Evolutionary conservation across 2,797 vertebrate species (phyloP), one percentile per base, ranked within the genome.

Genomic region (Enteromius radiatus): DNA sequence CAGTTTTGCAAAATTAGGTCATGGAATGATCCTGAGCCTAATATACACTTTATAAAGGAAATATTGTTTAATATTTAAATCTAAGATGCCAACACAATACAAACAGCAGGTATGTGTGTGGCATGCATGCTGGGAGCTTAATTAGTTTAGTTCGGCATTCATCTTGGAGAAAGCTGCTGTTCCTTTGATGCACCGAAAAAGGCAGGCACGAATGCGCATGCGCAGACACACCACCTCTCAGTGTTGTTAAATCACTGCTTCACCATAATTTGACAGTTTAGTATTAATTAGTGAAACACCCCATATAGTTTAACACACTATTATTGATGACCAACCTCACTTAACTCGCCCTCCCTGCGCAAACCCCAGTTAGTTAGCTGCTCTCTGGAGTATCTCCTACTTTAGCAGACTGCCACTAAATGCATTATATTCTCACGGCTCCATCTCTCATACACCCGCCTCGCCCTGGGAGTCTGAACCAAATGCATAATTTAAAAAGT

Each of bases 401-500:
- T 90, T 88, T 84, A 88, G 79, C 82, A 84, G 83, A 86, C 85
- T 86, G 79, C 80, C 85, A 86, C 87, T 90, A 88, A 91, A 91
- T 87, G 88, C 87, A 89, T 89, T 89, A 83, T 88, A 84, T 89
- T 83, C 87, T 85, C 84, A 76, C 86, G 80, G 83, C 87, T 89
- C 86, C 88, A 88, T 88, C 88, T 90, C 87, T 89, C 89, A 88
- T 86, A 84, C 67, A 85, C 70, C 80, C 67, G 70, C 77, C 85
- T 88, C 89, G 89, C 90, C 90, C 87, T 3, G 26, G 92, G 94
- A 94, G 91, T 89, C 90, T 92, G 91, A 94, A 92, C 87, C 91
- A 91, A 91, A 92, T 91, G 89, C 89, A 92, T 91, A 91, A 91
- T 93, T 92, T 93, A 94, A 94, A 94, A 91, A 93, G 91, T 88